Conservation (phyloP, 1,140 invertebrate species). For the Nasonia longicornis region DNA sequence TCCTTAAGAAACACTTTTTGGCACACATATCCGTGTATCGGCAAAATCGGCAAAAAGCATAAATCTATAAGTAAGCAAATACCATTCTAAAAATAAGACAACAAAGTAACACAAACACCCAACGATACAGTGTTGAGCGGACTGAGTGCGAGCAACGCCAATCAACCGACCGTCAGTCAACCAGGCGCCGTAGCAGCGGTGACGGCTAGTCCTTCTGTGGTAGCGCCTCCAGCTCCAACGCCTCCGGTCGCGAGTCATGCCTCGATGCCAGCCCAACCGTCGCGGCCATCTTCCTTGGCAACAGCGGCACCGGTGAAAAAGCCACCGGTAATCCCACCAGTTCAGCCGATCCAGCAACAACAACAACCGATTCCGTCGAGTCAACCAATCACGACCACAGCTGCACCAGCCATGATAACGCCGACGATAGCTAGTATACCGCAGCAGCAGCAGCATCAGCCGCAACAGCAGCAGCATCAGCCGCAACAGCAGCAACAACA, state of each 20-base stretch:
- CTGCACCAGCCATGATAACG: constrained; percentile 63
- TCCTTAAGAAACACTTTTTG: neutral
- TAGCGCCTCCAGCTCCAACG: constrained; percentile 55
- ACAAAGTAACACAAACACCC: constrained; percentile 15
- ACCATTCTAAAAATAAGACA: neutral
- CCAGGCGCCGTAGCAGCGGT: constrained; percentile 44
- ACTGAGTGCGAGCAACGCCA: constrained; percentile 6
- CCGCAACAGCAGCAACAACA: constrained; percentile 31
- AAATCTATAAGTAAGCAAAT: neutral
- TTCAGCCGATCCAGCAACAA: constrained; percentile 55
- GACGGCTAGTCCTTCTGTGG: constrained; percentile 51
- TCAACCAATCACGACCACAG: constrained; percentile 15
- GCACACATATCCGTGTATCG: neutral
- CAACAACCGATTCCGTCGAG: constrained; percentile 18
- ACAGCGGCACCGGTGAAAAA: constrained; percentile 66
- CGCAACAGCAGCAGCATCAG: constrained; percentile 52
- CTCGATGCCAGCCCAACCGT: constrained; percentile 68
- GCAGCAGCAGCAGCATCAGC: constrained; percentile 60
- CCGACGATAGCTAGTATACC: constrained; percentile 55
- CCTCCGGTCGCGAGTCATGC: constrained; percentile 65
- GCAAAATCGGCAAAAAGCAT: neutral
- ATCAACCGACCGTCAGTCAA: constrained; percentile 8
- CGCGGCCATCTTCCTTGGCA: constrained; percentile 64
- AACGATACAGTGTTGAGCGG: constrained; percentile 36
- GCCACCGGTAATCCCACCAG: constrained; percentile 57